Percentiles rank a stretch among this genome's conserved stretches.
phyloP scores from a whole-genome alignment of 2,113 vertebrate genomes.

The Osmerus eperlanus region DNA sequence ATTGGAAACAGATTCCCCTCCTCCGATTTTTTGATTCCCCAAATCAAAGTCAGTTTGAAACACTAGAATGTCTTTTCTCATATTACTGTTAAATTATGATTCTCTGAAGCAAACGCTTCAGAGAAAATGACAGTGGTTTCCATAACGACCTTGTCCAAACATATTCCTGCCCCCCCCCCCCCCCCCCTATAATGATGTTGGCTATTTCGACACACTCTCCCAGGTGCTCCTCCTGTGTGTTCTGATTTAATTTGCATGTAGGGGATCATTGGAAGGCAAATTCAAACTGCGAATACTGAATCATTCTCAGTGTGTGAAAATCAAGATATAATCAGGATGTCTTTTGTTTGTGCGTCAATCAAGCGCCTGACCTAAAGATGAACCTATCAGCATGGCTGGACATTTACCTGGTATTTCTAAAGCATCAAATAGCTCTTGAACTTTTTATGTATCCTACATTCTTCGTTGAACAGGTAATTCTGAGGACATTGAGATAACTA shows the following conservation, averaged over 20 bases:
- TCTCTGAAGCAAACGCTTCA: neutral
- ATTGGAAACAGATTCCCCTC: slow-evolving; percentile 20
- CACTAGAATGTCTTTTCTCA: neutral
- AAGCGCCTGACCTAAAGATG: too few relatives aligned
- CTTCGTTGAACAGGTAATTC: too few relatives aligned
- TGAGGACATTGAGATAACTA: too few relatives aligned
- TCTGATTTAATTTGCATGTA: neutral
- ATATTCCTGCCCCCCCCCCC: neutral
- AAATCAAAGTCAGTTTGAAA: slow-evolving; percentile 6
- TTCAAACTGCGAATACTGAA: too few relatives aligned
- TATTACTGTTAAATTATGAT: neutral
- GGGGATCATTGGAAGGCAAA: too few relatives aligned
- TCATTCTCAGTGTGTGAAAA: too few relatives aligned
- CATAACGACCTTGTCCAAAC: neutral
- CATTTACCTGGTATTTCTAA: too few relatives aligned
- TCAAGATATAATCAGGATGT: too few relatives aligned
- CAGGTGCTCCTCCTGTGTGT: neutral
- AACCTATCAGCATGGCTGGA: too few relatives aligned
- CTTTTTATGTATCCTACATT: too few relatives aligned
- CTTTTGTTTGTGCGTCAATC: too few relatives aligned
- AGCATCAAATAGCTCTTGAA: too few relatives aligned
- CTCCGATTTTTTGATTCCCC: neutral
- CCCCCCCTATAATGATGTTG: neutral
- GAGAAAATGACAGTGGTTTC: neutral
- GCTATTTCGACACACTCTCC: neutral